A percentile compares a stretch with the other conserved stretches of the same genome.
Conservation (phyloP, 1,140 invertebrate species). For the Acromyrmex heyeri region DNA sequence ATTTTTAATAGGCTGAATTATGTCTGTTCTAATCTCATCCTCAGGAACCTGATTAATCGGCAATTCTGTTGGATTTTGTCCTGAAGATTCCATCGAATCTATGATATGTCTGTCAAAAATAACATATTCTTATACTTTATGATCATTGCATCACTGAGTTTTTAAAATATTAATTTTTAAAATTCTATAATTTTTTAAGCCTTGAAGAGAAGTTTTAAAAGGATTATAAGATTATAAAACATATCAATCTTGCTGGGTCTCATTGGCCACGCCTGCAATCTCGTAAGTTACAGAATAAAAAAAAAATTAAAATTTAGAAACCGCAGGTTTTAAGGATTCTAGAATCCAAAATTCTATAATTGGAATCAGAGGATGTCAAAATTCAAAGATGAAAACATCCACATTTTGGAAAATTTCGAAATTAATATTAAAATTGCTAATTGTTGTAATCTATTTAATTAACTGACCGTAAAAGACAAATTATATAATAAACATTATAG, state of each 20-base stretch:
- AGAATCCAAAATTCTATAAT: not conserved
- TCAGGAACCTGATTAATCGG: slow-evolving; percentile 67
- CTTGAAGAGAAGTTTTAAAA: not conserved
- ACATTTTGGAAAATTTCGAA: slow-evolving; percentile 5
- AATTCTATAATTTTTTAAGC: not conserved
- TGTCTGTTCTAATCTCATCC: slow-evolving; percentile 71
- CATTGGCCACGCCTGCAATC: no score
- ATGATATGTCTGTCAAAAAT: slow-evolving; percentile 69
- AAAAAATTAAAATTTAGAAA: not conserved
- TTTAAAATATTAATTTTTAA: not conserved
- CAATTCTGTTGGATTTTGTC: slow-evolving; percentile 68
- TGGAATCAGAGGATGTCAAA: not conserved
- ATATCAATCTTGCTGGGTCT: not conserved
- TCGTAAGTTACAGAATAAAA: no score
- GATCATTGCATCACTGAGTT: not conserved
- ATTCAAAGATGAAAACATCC: not conserved
- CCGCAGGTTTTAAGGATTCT: not conserved
- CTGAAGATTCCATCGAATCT: slow-evolving; percentile 77
- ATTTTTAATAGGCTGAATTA: slow-evolving; percentile 63
- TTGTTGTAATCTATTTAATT: not conserved
- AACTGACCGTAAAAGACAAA: not conserved
- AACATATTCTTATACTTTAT: not conserved
- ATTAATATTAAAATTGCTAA: not conserved
- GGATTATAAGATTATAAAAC: not conserved
- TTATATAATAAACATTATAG: not conserved